Evolutionary conservation across 2,888 invertebrate species (phyloP), one percentile per base, ranked within the genome.

Genomic region (Platycheirus albimanus): DNA sequence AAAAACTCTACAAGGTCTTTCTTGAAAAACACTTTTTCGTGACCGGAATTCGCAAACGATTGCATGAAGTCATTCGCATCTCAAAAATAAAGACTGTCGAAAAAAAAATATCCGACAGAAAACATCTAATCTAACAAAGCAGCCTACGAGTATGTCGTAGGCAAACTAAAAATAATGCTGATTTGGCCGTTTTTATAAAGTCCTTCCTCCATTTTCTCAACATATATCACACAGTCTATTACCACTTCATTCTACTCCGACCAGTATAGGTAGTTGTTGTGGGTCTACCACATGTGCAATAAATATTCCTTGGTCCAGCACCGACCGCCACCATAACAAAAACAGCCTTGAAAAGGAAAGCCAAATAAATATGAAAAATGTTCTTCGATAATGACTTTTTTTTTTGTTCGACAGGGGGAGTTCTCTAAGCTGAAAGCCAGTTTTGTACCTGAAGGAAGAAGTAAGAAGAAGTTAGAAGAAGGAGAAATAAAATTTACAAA

Each of bases 381-480:
- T 63, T 56, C 64, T 58, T 52, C 45, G 28, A 51, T 63, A 75
- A 70, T 30, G 75, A 70, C 80, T 64, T 51, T 58, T 64, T n/a
- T n/a, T n/a, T n/a, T n/a, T n/a, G n/a, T n/a, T n/a, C 63, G 13
- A 3, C 8, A 64, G 17, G 36, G 63, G 69, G 56, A 58, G 56
- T 51, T 19, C n/a, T n/a, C 5, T n/a, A 45, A 19, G 61, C 58
- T 7, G 45, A 30, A 11, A 45, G 4, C 17, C 30, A 15, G 3
- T 28, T 58, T 33, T 11, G 4, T 45, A 61, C 61, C 45, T 64
- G 58, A 38, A 54, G 38, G 64, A 49, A 61, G 20, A n/a, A n/a
- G 52, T 30, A 52, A 20, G 10, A 38, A 52, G 19, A 13, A 24
- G 15, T n/a, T n/a, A n/a, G n/a, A n/a, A n/a, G n/a, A n/a, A n/a